Percentiles rank a stretch among this genome's conserved stretches.
These are phyloP conservation scores for Gymnothorax javanicus DNA, from an alignment of 2,797 vertebrate genomes.

Conservation along the genomic window DNA sequence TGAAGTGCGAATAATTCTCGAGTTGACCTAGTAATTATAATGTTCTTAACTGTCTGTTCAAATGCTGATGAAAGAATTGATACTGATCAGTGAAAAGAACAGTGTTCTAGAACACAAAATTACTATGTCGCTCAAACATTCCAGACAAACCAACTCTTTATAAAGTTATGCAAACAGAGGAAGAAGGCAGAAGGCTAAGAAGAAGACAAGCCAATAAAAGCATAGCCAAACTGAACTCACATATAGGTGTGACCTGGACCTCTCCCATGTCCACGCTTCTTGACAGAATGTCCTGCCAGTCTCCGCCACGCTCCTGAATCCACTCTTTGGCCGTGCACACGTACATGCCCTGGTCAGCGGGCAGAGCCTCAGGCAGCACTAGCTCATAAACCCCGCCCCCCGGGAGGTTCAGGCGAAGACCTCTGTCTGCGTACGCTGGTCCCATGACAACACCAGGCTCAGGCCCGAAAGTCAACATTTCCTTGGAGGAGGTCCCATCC, in stretches of 20 bases:
- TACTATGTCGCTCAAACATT: no score
- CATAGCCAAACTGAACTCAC: conserved; percentile 56
- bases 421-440: conserved; percentile 70
- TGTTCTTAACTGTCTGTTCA: no score
- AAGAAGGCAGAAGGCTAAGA: neutral
- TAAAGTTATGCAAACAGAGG: no score
- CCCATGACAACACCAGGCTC: conserved; percentile 68
- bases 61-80: no score
- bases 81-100: no score
- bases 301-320: conserved; percentile 66
- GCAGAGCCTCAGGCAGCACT: conserved; percentile 59
- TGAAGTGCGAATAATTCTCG: no score
- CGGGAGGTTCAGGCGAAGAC: conserved; percentile 67
- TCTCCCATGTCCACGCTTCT: conserved; percentile 66
- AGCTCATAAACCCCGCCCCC: conserved; percentile 67
- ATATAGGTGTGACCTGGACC: conserved; percentile 63
- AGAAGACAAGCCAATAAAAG: no score
- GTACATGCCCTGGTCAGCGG: conserved; percentile 69
- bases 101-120: no score
- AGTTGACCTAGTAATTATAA: no score
- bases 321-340: conserved; percentile 77
- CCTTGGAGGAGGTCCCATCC: conserved; percentile 39
- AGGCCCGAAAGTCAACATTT: conserved; percentile 72
- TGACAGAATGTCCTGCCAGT: conserved; percentile 79
- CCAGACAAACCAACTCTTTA: neutral